These are phyloP conservation scores for Octopus sinensis DNA, from an alignment of 1,140 invertebrate genomes.

Conservation along the genomic window DNA sequence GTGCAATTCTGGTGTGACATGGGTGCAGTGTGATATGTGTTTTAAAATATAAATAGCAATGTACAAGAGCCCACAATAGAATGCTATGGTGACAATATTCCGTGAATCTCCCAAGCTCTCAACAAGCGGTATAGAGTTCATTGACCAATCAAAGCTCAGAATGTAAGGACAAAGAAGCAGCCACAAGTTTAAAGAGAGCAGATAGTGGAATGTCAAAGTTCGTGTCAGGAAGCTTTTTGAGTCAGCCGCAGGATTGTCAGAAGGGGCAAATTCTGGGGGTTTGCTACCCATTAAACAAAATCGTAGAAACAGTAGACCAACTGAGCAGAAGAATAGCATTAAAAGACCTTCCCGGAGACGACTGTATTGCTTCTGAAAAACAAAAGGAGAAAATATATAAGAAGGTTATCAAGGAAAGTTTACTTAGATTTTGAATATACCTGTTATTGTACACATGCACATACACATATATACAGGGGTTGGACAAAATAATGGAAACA, in stretches of 20 bases:
- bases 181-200: conserved; percentile 86
- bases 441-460: too few relatives aligned
- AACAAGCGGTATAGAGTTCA: conserved; percentile 91
- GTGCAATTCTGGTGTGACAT: background rate
- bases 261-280: conserved; percentile 90
- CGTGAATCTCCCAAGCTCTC: conserved; percentile 75
- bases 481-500: too few relatives aligned
- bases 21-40: conserved; percentile 15
- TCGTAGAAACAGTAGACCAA: conserved; percentile 70
- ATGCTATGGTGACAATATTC: conserved; percentile 76
- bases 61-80: conserved; percentile 67
- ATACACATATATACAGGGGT: too few relatives aligned
- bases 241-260: conserved; percentile 58
- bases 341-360: conserved; percentile 70
- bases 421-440: too few relatives aligned
- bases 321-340: conserved; percentile 69
- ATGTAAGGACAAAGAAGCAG: conserved; percentile 82
- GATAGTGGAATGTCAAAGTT: conserved; percentile 84
- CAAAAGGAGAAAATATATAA: conserved; percentile 30
- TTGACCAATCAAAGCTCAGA: conserved; percentile 97
- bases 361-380: conserved; percentile 62
- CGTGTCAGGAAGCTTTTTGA: conserved; percentile 76
- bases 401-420: background rate
- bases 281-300: conserved; percentile 92
- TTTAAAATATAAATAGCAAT: conserved; percentile 32